Base-by-base conservation (phyloP, 2,797 vertebrate genomes). In the Garrulus glandarius region DNA sequence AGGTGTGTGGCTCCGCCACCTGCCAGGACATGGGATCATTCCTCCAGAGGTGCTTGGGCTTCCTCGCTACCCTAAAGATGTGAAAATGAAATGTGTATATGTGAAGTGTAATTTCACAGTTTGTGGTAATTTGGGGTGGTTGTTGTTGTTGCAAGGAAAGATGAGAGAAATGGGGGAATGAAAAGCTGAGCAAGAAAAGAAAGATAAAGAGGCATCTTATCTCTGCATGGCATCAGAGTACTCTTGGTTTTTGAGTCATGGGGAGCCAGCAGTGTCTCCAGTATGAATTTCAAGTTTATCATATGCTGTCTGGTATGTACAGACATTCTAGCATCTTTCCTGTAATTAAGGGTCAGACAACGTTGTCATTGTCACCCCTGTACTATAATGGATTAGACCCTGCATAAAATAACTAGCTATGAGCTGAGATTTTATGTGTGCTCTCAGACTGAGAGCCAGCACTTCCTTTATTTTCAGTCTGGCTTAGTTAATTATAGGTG, bases 271-370 rank as follows among this genome's bases (percentile, higher is more conserved):
- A 69, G 50, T 43, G 14, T 34, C 23, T 81, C 10, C 36, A 77
- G 53, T 86, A 64, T 53, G 88, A 63, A 92, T 94, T 94, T 95
- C 55, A 84, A 50, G 64, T 90, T 94, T 91, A 75, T 93, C 70
- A 47, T 50, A 79, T 1, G 3, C 86, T 91, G 50, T 87, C 79
- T 95, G 52, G 39, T 84, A 86, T 79, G 67, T 83, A 69, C 15
- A 49, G 87, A 67, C 41, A 5, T 96, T 87, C 59, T 32, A 77
- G 16, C 44, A 86, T 75, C 65, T 78, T 92, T 95, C 57, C 79
- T 84, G 61, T 86, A 95, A 92, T 96, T 96, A 94, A 72, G 79
- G 84, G 91, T 93, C 95, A 95, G 84, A 72, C 76, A 85, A 44
- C 0, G 0, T 78, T 90, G 89, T 93, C 92, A 70, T 34, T 91